phyloP scores from a whole-genome alignment of 1,140 invertebrate genomes.

The Drosophila dunni region DNA sequence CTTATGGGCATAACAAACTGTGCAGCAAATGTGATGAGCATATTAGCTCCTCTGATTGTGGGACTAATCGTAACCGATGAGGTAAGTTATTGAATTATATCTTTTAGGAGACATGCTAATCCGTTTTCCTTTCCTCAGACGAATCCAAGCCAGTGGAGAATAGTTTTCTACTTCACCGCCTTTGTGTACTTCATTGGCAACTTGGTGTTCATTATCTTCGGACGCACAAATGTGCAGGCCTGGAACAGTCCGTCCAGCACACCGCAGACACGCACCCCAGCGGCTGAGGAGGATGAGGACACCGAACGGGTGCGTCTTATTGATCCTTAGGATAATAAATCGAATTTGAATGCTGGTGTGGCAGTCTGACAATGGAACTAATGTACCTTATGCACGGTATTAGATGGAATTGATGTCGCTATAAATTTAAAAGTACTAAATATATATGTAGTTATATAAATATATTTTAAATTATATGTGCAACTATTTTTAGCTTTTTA shows the following conservation, averaged over 20 bases:
- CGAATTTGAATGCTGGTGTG: slow-evolving; percentile 21
- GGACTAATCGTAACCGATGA: slow-evolving; percentile 88
- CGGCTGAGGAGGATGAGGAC: slow-evolving; percentile 5
- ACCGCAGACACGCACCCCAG: not conserved
- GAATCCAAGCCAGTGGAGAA: slow-evolving; percentile 88
- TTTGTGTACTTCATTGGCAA: slow-evolving; percentile 89
- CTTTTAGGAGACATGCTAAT: slow-evolving; percentile 86
- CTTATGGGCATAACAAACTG: slow-evolving; percentile 91
- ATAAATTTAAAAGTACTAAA: slow-evolving; percentile 3
- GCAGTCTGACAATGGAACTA: slow-evolving; percentile 56
- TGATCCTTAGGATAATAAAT: slow-evolving; percentile 39
- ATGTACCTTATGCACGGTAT: slow-evolving; percentile 70
- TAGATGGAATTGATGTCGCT: slow-evolving; percentile 43
- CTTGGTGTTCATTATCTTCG: slow-evolving; percentile 89
- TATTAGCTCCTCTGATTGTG: slow-evolving; percentile 89
- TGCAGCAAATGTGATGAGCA: slow-evolving; percentile 90
- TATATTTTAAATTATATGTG: slow-evolving; percentile 3
- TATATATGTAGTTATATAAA: slow-evolving; percentile 20
- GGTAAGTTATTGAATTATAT: slow-evolving; percentile 84
- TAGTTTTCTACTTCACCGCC: slow-evolving; percentile 90
- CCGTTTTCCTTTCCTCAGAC: slow-evolving; percentile 82
- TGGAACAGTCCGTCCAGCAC: slow-evolving; percentile 87
- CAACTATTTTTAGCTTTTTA: slow-evolving; percentile 48
- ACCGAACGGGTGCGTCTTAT: slow-evolving; percentile 61
- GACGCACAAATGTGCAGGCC: slow-evolving; percentile 86